Conservation (phyloP, 2,797 vertebrate species). For the Lepus oiostolus region DNA sequence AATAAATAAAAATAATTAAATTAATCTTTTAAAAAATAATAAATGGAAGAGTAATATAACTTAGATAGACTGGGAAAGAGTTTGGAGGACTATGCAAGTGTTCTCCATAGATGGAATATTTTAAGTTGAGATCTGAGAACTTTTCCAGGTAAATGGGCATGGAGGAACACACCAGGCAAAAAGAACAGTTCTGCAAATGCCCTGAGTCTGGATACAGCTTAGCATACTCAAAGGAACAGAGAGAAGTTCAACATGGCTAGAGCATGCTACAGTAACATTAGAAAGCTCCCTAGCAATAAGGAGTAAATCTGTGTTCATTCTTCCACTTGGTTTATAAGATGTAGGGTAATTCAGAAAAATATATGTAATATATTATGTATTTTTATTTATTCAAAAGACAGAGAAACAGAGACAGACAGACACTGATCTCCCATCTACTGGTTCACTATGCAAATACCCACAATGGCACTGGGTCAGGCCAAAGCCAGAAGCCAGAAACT, state of each 20-base stretch:
- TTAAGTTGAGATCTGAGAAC: background rate
- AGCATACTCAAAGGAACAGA: background rate
- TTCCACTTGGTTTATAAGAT: conserved; percentile 13
- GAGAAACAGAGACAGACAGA: too few species aligned
- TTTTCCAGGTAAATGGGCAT: background rate
- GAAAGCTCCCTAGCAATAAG: background rate
- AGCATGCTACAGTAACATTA: background rate
- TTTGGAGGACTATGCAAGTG: background rate
- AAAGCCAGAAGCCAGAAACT: too few species aligned
- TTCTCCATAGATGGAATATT: background rate
- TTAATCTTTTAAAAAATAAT: too few species aligned
- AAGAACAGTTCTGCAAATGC: background rate
- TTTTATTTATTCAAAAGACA: too few species aligned
- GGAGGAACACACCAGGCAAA: background rate
- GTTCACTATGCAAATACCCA: too few species aligned
- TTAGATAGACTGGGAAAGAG: background rate
- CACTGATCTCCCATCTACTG: too few species aligned
- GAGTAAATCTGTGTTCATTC: background rate
- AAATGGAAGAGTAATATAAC: background rate
- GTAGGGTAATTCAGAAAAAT: background rate
- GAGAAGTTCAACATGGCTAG: background rate
- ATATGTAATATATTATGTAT: background rate
- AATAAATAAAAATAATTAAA: too few species aligned
- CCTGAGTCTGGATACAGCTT: background rate
- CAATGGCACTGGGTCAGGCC: too few species aligned